Evolutionary conservation across 1,140 invertebrate genomes (phyloP).

Genomic region (Drosophila mojavensis): DNA sequence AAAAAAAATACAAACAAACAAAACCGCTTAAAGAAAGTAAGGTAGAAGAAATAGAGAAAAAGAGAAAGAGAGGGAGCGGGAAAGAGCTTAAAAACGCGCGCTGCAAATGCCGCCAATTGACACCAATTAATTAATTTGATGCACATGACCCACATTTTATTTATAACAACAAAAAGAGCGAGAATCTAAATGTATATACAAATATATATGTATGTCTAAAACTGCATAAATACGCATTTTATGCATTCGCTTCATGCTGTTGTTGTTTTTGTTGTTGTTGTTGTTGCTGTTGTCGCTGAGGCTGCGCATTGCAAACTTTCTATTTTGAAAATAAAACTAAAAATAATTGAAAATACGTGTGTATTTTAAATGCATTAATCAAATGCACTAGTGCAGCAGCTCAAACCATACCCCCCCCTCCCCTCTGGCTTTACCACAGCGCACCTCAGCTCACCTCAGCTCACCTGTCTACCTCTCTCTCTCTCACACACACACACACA

Average conservation of each 20-base stretch:
- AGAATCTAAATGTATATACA: slow-evolving; percentile 3
- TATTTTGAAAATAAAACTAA: slow-evolving; percentile 17
- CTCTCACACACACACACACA: no score
- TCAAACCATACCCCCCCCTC: neutral
- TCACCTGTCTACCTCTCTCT: neutral
- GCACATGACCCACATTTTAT: slow-evolving; percentile 82
- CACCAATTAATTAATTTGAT: slow-evolving; percentile 83
- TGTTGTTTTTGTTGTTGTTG: slow-evolving; percentile 11
- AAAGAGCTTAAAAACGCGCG: slow-evolving; percentile 42
- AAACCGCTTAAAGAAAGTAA: slow-evolving; percentile 32
- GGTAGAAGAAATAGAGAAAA: neutral
- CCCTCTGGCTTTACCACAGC: no score
- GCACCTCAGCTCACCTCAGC: neutral
- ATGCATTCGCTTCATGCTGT: neutral
- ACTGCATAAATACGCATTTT: slow-evolving; percentile 41
- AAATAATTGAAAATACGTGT: slow-evolving; percentile 42
- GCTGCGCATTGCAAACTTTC: slow-evolving; percentile 45
- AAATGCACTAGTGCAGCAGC: slow-evolving; percentile 35
- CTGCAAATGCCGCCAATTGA: slow-evolving; percentile 66
- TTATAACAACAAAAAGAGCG: slow-evolving; percentile 47
- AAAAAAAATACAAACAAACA: neutral
- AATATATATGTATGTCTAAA: neutral
- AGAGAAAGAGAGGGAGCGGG: slow-evolving; percentile 8
- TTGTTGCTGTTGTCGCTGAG: slow-evolving; percentile 11
- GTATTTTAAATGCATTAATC: slow-evolving; percentile 40